A percentile compares a stretch with the other conserved stretches of the same genome.
Conservation (phyloP, 2,888 invertebrate genomes). For the Vandiemenella viatica region DNA sequence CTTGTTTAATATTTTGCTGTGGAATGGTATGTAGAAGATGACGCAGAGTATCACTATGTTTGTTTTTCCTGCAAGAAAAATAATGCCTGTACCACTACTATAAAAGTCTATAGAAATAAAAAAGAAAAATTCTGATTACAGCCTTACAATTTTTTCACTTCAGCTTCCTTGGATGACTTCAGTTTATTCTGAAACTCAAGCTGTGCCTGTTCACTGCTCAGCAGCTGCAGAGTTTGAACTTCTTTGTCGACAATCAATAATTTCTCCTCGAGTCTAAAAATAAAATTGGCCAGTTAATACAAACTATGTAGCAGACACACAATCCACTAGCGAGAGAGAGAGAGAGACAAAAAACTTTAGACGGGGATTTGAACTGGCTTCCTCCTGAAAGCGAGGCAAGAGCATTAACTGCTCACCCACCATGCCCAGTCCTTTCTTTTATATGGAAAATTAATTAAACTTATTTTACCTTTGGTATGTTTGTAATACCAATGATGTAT, state of each 20-base stretch:
- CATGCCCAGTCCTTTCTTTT: no score
- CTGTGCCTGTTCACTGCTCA: background rate
- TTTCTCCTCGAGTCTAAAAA: background rate
- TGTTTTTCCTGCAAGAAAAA: conserved; percentile 33
- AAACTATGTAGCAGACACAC: no score
- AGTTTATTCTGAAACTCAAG: background rate
- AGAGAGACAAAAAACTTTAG: no score
- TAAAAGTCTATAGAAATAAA: background rate
- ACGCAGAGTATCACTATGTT: conserved; percentile 48
- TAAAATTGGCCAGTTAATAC: no score
- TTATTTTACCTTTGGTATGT: no score
- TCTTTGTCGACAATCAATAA: background rate
- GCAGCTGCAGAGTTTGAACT: background rate
- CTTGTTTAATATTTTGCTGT: conserved; percentile 39
- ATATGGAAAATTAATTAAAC: no score
- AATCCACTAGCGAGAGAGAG: no score
- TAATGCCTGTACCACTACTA: background rate
- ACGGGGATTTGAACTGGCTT: no score
- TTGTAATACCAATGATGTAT: no score
- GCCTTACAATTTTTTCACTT: background rate
- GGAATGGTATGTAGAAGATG: conserved; percentile 47
- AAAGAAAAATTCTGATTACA: background rate
- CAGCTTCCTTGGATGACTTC: background rate
- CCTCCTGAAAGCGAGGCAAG: no score
- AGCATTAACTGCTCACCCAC: no score